A percentile compares a stretch with the other conserved stretches of the same genome.
phyloP scores from a whole-genome alignment of 2,888 invertebrate species.

The Sinotaia quadrata region DNA sequence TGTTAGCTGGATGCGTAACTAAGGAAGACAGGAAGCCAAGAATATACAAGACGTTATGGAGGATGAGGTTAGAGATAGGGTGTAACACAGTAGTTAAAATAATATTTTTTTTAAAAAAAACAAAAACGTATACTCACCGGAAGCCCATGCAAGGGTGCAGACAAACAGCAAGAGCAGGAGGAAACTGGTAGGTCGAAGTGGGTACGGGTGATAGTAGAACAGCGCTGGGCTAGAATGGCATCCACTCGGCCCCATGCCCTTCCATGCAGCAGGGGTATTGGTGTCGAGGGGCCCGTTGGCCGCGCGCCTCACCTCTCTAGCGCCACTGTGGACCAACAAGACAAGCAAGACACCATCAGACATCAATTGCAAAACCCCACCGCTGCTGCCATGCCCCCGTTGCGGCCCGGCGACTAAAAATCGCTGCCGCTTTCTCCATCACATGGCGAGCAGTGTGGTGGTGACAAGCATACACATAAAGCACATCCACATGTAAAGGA shows the following conservation, averaged over 20 bases:
- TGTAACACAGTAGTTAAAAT: no score
- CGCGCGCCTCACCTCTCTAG: conserved; percentile 29
- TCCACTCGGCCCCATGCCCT: conserved; percentile 51
- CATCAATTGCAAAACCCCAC: conserved; percentile 21
- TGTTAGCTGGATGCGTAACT: not conserved
- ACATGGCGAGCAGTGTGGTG: not conserved
- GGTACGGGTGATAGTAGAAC: not conserved
- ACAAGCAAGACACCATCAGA: conserved; percentile 27
- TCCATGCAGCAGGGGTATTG: conserved; percentile 45
- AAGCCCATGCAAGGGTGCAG: conserved; percentile 8
- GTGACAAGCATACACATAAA: not conserved
- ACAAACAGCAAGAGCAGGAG: conserved; percentile 9
- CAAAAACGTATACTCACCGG: not conserved
- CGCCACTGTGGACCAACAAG: conserved; percentile 29
- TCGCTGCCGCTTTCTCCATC: conserved; percentile 12
- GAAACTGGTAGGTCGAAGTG: conserved; percentile 8
- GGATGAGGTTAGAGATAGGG: no score
- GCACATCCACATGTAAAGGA: not conserved
- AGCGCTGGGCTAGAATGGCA: conserved; percentile 25
- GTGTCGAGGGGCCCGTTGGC: conserved; percentile 36
- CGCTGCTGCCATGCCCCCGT: not conserved
- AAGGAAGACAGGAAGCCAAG: not conserved
- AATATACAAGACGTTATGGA: no score
- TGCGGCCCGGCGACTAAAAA: not conserved
- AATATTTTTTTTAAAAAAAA: no score